Base-by-base conservation (phyloP, 2,888 invertebrate species). In the Steinernema carpocapsae region DNA sequence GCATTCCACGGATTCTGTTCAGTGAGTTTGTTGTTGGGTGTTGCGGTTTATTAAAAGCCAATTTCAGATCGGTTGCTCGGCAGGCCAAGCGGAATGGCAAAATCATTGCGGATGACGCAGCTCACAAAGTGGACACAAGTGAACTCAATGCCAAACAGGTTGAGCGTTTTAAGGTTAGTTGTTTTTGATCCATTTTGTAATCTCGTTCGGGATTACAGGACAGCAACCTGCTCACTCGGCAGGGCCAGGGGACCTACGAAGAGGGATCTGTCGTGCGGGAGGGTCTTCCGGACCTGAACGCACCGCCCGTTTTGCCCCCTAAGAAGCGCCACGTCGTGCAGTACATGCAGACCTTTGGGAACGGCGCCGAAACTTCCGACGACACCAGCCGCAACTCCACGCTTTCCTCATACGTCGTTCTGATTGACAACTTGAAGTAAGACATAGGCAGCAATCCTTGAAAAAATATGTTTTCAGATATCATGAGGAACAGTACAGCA, bases 401-500 rank as follows among this genome's bases (percentile, higher is more conserved):
- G 4, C 79, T 85, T 64, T 79, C 81, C 64, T 85, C 85, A 52
- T 85, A 85, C 76, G 81, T 85, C 32, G 74, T 79, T 14, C 78
- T 85, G 70, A 85, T 84, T 72, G 83, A 84, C 72, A 85, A 84
- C 70, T 77, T 85, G 14, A 76, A 81, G 84, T 82, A 51, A 37
- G 37, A 10, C 22, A 72, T n/a, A n/a, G 14, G 22, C 3, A 48
- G 29, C 48, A 12, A 29, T 32, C 4, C 48, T 7, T 24, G 19
- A 73, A n/a, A 24, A 19, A 70, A 0, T 29, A 6, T 56, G n/a
- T 48, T 29, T 76, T 70, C 32, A 77, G 77, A 45, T 75, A 76
- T 45, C 84, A 83, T 75, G 85, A 85, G 52, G 84, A 85, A 72
- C 84, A 85, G 70, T 84, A 84, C 72, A 78, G 79, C 19, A 83